A percentile compares a stretch with the other conserved stretches of the same genome.
phyloP scores from a whole-genome alignment of 2,888 invertebrate species.

The Phengaris arion region DNA sequence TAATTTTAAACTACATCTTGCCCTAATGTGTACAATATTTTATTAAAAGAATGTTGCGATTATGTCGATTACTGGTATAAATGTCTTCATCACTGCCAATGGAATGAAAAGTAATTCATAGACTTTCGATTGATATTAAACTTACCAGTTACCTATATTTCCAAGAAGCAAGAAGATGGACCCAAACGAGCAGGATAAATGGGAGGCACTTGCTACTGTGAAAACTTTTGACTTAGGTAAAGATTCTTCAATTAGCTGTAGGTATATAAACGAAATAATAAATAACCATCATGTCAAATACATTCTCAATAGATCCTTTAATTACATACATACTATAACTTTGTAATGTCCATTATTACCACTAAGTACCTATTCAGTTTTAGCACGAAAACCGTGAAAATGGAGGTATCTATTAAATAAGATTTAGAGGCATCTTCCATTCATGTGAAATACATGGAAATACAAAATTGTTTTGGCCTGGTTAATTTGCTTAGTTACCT shows the following conservation, averaged over 20 bases:
- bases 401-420: too few species aligned
- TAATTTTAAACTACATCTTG: background rate
- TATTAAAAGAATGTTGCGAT: background rate
- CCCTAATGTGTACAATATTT: background rate
- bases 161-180: conserved; percentile 49
- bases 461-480: too few species aligned
- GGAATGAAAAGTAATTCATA: background rate
- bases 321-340: background rate
- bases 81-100: background rate
- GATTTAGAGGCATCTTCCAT: too few species aligned
- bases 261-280: background rate
- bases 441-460: too few species aligned
- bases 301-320: background rate
- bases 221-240: conserved; percentile 73
- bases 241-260: conserved; percentile 3
- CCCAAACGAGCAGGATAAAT: conserved; percentile 58
- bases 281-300: conserved; percentile 33
- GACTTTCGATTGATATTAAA: background rate
- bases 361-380: too few species aligned
- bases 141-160: background rate
- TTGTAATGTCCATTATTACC: too few species aligned
- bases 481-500: too few species aligned
- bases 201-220: conserved; percentile 68
- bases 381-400: too few species aligned
- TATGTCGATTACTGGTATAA: background rate